Evolutionary conservation across 2,797 vertebrate genomes (phyloP).

Genomic region (Kryptolebias ocellatus): DNA sequence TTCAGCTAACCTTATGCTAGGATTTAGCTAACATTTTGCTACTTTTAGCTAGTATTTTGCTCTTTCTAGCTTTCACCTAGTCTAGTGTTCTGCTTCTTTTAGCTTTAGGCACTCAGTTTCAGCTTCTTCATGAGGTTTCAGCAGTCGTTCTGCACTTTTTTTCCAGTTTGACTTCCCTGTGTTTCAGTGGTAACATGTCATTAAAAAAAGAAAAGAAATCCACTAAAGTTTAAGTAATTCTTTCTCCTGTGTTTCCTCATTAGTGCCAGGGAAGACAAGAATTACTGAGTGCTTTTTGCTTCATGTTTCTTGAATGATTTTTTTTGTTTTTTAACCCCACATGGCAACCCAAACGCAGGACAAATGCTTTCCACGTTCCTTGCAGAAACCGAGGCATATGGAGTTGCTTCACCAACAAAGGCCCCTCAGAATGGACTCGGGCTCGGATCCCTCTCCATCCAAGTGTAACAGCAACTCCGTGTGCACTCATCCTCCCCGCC

Average conservation of each 20-base stretch:
- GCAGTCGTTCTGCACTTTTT: no score
- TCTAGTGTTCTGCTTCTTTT: no score
- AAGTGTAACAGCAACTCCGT: slow-evolving; percentile 65
- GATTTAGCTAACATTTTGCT: no score
- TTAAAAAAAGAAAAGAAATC: no score
- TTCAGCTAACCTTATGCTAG: no score
- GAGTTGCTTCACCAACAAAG: slow-evolving; percentile 50
- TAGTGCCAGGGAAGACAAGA: background rate
- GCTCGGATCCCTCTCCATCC: slow-evolving; percentile 68
- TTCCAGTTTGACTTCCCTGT: no score
- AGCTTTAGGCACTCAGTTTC: no score
- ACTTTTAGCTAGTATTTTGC: no score
- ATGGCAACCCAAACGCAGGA: background rate
- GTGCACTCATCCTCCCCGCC: slow-evolving; percentile 38
- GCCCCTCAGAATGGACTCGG: slow-evolving; percentile 54
- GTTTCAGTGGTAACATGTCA: no score
- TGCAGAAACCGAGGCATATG: slow-evolving; percentile 53
- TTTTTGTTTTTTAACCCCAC: background rate
- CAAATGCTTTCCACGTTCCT: slow-evolving; percentile 35
- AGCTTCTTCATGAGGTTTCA: no score
- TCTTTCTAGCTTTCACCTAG: no score
- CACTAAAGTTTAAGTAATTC: background rate
- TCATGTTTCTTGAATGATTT: background rate
- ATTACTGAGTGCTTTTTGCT: background rate
- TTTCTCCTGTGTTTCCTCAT: background rate